Evolutionary conservation across 2,797 vertebrate species (phyloP).

Genomic region (Danio aesculapii): DNA sequence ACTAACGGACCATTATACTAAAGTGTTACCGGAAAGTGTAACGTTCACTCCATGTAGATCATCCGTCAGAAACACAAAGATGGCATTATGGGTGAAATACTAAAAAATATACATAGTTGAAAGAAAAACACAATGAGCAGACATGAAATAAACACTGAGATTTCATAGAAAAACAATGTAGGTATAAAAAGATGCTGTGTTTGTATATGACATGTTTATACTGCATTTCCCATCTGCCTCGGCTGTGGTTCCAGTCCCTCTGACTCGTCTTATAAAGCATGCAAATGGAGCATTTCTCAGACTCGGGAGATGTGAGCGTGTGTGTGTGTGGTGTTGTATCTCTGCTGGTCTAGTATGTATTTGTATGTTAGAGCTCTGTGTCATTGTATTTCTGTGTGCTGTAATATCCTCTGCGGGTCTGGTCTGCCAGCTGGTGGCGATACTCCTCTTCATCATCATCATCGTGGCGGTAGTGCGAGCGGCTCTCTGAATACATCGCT

Average conservation of each 20-base stretch:
- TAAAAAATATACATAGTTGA: background rate
- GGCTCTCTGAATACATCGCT: constrained; percentile 74
- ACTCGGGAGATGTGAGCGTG: too few species aligned
- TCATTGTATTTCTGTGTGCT: constrained; percentile 92
- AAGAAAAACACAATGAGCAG: background rate
- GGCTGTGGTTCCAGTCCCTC: background rate
- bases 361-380: constrained; percentile 86
- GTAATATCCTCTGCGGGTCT: constrained; percentile 88
- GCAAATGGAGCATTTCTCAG: background rate
- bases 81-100: constrained; percentile 14
- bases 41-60: constrained; percentile 6
- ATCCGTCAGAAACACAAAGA: background rate
- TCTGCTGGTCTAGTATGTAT: constrained; percentile 76
- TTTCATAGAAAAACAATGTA: constrained; percentile 47
- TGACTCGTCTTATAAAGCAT: too few species aligned
- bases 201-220: background rate
- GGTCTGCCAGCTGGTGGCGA: constrained; percentile 87
- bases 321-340: constrained; percentile 79
- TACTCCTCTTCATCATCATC: constrained; percentile 85
- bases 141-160: background rate
- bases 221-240: background rate
- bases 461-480: constrained; percentile 71
- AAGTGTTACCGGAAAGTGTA: constrained; percentile 3
- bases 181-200: constrained; percentile 37
- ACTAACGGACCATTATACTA: too few species aligned